Evolutionary conservation across 2,113 vertebrate species (phyloP).

Genomic region (Pluvianellus socialis): DNA sequence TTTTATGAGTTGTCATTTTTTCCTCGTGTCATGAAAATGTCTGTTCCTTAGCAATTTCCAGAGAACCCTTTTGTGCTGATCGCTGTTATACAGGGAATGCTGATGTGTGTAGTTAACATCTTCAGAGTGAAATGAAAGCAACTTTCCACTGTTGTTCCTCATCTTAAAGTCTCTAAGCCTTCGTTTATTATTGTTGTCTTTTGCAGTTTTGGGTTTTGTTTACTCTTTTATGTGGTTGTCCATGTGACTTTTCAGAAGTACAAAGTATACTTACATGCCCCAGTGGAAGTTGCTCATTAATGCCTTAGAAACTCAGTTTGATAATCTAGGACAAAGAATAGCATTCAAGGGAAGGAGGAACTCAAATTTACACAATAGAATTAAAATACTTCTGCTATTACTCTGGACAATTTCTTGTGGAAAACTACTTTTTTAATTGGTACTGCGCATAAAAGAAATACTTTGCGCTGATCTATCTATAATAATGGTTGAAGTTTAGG

Average conservation of each 20-base stretch:
- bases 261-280: neutral
- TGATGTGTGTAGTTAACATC: neutral
- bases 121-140: neutral
- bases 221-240: neutral
- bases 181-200: neutral
- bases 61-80: neutral
- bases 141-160: neutral
- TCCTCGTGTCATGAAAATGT: neutral
- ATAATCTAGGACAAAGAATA: neutral
- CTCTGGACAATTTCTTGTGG: neutral
- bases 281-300: neutral
- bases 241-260: neutral
- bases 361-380: neutral
- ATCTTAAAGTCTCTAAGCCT: neutral
- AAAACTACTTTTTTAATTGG: neutral
- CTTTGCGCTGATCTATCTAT: neutral
- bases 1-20: neutral
- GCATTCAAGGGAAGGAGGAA: constrained; percentile 24
- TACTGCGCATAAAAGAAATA: neutral
- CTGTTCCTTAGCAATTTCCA: neutral
- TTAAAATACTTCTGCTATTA: constrained; percentile 5
- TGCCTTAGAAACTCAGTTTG: neutral
- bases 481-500: neutral
- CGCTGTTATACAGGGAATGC: neutral
- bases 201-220: neutral